These are phyloP conservation scores for Baronia brevicornis DNA, from an alignment of 2,888 invertebrate species.

Conservation along the genomic window DNA sequence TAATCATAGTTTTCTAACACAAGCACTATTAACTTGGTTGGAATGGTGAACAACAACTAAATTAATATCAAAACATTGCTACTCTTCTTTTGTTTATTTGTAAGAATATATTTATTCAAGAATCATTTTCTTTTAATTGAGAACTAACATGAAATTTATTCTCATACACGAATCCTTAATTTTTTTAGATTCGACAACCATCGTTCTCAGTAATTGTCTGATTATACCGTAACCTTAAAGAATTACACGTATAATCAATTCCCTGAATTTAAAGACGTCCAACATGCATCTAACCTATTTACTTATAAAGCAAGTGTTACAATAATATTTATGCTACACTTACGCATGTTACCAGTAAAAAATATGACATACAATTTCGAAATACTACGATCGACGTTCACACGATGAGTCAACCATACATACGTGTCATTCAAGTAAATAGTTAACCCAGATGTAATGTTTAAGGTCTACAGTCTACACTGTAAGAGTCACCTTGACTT, in stretches of 20 bases:
- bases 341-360: conserved; percentile 1
- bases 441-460: conserved; percentile 46
- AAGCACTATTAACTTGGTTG: no score
- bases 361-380: conserved; percentile 7
- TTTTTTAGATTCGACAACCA: no score
- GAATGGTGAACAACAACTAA: no score
- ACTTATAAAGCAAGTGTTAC: conserved; percentile 6
- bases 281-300: conserved; percentile 10
- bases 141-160: no score
- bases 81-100: no score
- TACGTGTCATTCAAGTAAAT: conserved; percentile 43
- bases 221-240: conserved; percentile 12
- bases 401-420: conserved; percentile 32
- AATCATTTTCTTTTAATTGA: no score
- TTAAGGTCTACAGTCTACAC: conserved; percentile 17
- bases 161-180: no score
- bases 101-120: no score
- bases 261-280: conserved; percentile 9
- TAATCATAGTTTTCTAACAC: no score
- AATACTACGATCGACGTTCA: conserved; percentile 18
- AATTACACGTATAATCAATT: conserved; percentile 4
- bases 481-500: conserved; percentile 8
- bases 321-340: not conserved
- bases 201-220: conserved; percentile 4
- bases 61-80: no score